Evolutionary conservation across 2,888 invertebrate species (phyloP), one percentile per base, ranked within the genome.

Genomic region (Meteorus colon): DNA sequence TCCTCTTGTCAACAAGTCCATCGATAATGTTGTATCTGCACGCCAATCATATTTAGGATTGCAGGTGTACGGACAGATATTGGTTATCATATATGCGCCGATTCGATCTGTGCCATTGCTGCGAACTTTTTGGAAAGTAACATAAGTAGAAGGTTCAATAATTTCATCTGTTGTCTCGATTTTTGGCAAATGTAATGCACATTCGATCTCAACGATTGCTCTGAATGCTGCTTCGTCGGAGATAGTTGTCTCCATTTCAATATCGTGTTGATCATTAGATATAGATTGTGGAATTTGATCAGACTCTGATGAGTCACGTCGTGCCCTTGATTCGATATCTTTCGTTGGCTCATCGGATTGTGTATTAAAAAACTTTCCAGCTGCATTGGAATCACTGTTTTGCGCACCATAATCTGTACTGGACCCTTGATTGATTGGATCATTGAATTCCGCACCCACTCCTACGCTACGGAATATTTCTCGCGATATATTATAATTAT

Each of bases 81-180:
- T 89, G 14, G 93, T 93, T 29, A 91, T 88, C 83, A 87, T 90
- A 51, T 90, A 90, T 71, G 89, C 84, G 31, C 90, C 90, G 31
- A 82, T 83, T 60, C 83, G 82, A 37, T 77, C 81, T 1, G 71
- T 74, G 29, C 74, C 75, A 76, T 19, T 77, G 27, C 66, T 77
- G 75, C 83, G 86, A 41, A 84, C 78, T 3, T 91, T 90, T 83
- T 93, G 92, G 84, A 93, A 93, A 68, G 92, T 92, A 12, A 93
- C 93, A 83, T 93, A 93, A 59, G 92, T 91, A 82, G 91, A 92
- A 12, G 93, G 93, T 67, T 92, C 90, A 16, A 91, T 88, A 27
- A 89, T 88, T 71, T 91, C 91, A 41, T 90, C 80, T 8, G 74
- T 27, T 78, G 81, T 84, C 84, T 88, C 83, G 77, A 90, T 88